phyloP scores from a whole-genome alignment of 2,113 vertebrate species.

The Ramphastos sulfuratus region DNA sequence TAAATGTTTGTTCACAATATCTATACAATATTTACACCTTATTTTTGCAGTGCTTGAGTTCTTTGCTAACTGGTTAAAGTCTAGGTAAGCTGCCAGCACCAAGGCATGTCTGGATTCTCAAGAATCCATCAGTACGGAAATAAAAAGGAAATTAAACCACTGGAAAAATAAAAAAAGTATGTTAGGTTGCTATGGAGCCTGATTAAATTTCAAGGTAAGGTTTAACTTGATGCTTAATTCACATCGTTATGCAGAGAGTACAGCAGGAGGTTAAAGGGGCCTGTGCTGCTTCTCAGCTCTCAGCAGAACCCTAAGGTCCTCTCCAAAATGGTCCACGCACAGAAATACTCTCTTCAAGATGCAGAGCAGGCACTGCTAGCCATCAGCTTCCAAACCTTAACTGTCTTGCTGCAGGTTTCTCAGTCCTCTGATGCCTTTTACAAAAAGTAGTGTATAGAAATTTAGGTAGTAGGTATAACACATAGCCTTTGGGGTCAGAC shows the following conservation, averaged over 20 bases:
- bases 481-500: background rate
- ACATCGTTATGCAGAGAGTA: background rate
- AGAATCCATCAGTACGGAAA: slow-evolving; percentile 52
- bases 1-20: background rate
- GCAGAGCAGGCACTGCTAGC: fast-evolving
- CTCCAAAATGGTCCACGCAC: background rate
- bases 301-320: background rate
- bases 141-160: slow-evolving; percentile 63
- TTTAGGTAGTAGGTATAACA: background rate
- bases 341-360: background rate
- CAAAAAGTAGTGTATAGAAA: background rate
- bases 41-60: background rate
- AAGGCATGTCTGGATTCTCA: slow-evolving; percentile 57
- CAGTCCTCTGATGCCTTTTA: background rate
- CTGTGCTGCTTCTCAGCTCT: fast-evolving
- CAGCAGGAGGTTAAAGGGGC: background rate
- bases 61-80: background rate
- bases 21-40: background rate
- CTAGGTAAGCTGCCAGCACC: slow-evolving; percentile 14
- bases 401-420: background rate
- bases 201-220: background rate
- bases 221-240: background rate
- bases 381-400: fast-evolving
- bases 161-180: slow-evolving; percentile 18
- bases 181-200: background rate